Evolutionary conservation across 2,888 invertebrate genomes (phyloP), one percentile per base, ranked within the genome.

Genomic region (Cataglyphis cursor): DNA sequence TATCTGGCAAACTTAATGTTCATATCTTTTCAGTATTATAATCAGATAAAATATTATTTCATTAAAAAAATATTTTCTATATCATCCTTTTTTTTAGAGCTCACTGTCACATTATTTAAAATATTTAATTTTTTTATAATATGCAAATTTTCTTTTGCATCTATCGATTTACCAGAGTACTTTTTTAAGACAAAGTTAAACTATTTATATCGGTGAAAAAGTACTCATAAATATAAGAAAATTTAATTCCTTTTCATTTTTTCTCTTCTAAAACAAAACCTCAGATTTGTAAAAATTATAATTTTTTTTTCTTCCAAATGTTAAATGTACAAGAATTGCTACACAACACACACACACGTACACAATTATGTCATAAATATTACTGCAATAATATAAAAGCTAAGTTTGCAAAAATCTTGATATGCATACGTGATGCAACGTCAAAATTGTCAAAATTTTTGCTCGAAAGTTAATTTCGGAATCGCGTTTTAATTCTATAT

Each of bases 1-100:
- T 82, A 82, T 76, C 81, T 18, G n/a, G 6, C 81, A 78, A 78
- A 72, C 41, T 70, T 78, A 41, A 72, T 51, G 59, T 28, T 38
- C 31, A 38, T 31, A 28, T 70, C 31, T 44, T 72, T 54, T 70
- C n/a, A 28, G 38, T 41, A 54, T 38, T 38, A 54, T 54, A 54
- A 76, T 41, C 54, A 28, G n/a, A 44, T 61, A 44, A 72, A 51
- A 76, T 21, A 54, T 76, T 41, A 76, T 76, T 70, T 70, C 28
- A 54, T 76, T 57, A 75, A 54, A 54, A 54, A 51, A n/a, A 68
- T 15, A n/a, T 74, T 12, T 28, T 68, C 21, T 38, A 21, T 15
- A 41, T 75, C 65, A 35, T 59, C 48, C 4, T n/a, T 75, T 35
- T 75, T 24, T 48, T 65, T 75, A 35, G 48, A 48, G 18, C 21